Conservation (phyloP, 2,797 vertebrate species). For the Myotis findleyi region DNA sequence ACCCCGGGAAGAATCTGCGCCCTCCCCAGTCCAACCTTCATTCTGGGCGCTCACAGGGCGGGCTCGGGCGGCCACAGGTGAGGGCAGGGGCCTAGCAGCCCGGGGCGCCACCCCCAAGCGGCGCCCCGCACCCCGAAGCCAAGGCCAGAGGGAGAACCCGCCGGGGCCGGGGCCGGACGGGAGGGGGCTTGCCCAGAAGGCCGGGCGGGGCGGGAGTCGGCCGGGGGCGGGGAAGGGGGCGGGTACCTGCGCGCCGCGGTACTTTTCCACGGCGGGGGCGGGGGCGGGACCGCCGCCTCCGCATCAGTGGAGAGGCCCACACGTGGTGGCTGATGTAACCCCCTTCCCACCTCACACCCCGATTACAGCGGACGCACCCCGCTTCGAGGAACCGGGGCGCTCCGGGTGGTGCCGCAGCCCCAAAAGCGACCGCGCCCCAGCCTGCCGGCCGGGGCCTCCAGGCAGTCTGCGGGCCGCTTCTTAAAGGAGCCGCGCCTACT, state of each 20-base stretch:
- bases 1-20: not conserved
- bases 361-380: constrained; percentile 62
- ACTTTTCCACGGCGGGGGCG: constrained; percentile 86
- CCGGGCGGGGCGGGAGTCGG: constrained; percentile 36
- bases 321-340: constrained; percentile 88
- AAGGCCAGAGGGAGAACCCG: not conserved
- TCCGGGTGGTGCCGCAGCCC: not conserved
- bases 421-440: constrained; percentile 46
- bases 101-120: not conserved
- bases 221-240: constrained; percentile 73
- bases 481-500: constrained; percentile 77
- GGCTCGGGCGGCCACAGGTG: constrained; percentile 69
- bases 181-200: constrained; percentile 49
- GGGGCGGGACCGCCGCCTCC: constrained; percentile 79
- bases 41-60: constrained; percentile 3
- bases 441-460: constrained; percentile 15
- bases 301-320: constrained; percentile 78
- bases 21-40: not conserved
- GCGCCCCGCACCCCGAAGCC: constrained; percentile 39
- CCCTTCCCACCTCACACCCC: constrained; percentile 53
- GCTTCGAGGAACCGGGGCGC: constrained; percentile 32
- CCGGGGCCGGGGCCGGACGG: not conserved
- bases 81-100: constrained; percentile 54
- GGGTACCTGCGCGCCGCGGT: constrained; percentile 79
- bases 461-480: not conserved